Base-by-base conservation (phyloP, 2,888 invertebrate genomes). In the Lysandra coridon region DNA sequence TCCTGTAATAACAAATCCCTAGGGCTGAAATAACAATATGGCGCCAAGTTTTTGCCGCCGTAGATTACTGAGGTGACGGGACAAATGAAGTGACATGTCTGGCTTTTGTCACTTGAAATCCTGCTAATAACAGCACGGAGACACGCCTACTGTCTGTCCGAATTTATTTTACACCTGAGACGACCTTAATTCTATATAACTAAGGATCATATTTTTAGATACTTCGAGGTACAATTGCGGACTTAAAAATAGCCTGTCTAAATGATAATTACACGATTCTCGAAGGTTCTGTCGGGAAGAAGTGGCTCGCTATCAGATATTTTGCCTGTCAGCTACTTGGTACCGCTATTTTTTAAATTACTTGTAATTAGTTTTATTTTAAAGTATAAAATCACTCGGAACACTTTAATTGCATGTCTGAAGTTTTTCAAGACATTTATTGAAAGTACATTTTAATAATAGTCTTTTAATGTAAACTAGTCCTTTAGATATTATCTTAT, bases 31-130 rank as follows among this genome's bases (percentile, higher is more conserved):
- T 84, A 85, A 89, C 88, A 90, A 90, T 87, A 83, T 83, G 94
- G 94, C 94, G 94, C 94, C 94, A 92, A 90, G 86, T 94, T 87
- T 93, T 94, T 94, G 74, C 62, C 91, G 83, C 83, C 83, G 86
- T 87, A 86, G 85, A 84, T 85, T 83, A 82, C 82, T 85, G 87
- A 92, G 91, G 93, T 92, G 94, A 91, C 85, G 89, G 88, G 85
- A 90, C 92, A 93, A 94, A 94, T 86, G 91, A 92, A 86, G 89
- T 90, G 90, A 88, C 88, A 91, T 87, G 88, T 92, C 93, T 94
- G 93, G 87, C 87, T 92, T 92, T 91, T 92, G 91, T 93, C 84
- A 83, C 87, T 86, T 83, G 84, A 85, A 81, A 81, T 80, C 82
- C 82, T 81, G 83, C 82, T 85, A 86, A 85, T 85, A 81, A 83